Percentiles rank a stretch among this genome's conserved stretches.
phyloP scores from a whole-genome alignment of 2,888 invertebrate genomes.

The Watsonalla cultraria region DNA sequence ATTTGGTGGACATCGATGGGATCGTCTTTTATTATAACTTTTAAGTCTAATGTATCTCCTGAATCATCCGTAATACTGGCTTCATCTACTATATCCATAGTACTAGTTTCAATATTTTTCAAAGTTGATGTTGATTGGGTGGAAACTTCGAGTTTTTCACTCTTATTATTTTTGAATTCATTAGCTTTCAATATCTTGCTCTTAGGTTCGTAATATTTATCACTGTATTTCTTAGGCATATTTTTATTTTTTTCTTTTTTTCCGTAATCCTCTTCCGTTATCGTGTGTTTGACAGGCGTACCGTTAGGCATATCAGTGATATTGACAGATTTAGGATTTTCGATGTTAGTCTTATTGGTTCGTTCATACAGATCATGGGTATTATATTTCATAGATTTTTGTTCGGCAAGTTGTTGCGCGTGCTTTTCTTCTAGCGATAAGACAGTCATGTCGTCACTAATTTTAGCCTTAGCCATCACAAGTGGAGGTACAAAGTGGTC shows the following conservation, averaged over 20 bases:
- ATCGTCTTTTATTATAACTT: constrained; percentile 55
- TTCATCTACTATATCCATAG: constrained; percentile 14
- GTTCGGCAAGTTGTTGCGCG: constrained; percentile 63
- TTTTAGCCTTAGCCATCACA: constrained; percentile 74
- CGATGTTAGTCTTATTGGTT: constrained; percentile 23
- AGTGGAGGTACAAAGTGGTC: constrained; percentile 74
- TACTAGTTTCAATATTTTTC: constrained; percentile 17
- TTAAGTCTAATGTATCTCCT: constrained; percentile 53
- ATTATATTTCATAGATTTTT: constrained; percentile 36
- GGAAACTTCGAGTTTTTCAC: constrained; percentile 24
- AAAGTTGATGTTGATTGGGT: constrained; percentile 16
- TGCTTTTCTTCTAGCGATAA: constrained; percentile 70
- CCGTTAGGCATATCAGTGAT: constrained; percentile 16
- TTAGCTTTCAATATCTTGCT: constrained; percentile 31
- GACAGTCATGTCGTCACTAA: constrained; percentile 72
- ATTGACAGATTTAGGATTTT: constrained; percentile 14
- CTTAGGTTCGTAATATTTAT: constrained; percentile 47
- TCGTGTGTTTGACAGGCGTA: constrained; percentile 19
- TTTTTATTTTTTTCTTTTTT: constrained; percentile 47
- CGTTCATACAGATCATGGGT: constrained; percentile 16
- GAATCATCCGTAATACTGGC: constrained; percentile 16
- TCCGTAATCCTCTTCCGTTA: constrained; percentile 20
- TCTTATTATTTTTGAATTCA: constrained; percentile 26
- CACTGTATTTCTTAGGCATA: constrained; percentile 59
- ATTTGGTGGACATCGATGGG: constrained; percentile 20